A percentile compares a stretch with the other conserved stretches of the same genome.
These are phyloP conservation scores for Chlorodrepanis virens DNA, from an alignment of 2,113 vertebrate species.

Conservation along the genomic window DNA sequence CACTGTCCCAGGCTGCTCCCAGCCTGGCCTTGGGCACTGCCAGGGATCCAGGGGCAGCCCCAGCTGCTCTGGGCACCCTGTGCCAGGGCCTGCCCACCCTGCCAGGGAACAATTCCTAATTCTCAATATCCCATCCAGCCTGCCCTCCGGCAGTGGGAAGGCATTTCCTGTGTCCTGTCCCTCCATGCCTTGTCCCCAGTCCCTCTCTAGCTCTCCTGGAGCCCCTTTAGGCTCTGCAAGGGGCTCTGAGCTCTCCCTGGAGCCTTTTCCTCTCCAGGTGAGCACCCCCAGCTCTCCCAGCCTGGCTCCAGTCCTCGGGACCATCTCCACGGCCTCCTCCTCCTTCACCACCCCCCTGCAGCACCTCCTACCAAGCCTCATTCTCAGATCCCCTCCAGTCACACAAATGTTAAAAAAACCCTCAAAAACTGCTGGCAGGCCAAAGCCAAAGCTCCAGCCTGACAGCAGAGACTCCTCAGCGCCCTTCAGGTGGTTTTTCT, in stretches of 20 bases:
- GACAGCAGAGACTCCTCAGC: background rate
- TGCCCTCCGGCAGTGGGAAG: background rate
- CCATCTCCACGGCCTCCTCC: background rate
- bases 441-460: background rate
- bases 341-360: background rate
- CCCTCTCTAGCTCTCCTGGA: background rate
- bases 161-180: background rate
- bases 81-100: background rate
- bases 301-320: background rate
- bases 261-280: background rate
- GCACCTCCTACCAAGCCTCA: rapidly evolving
- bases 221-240: background rate
- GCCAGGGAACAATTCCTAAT: background rate
- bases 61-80: background rate
- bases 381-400: background rate
- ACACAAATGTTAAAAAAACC: rapidly evolving
- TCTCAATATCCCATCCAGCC: rapidly evolving
- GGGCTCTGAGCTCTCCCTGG: background rate
- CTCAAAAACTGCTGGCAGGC: background rate
- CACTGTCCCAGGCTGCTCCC: background rate
- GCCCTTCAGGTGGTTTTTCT: background rate
- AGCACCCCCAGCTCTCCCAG: background rate
- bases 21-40: rapidly evolving
- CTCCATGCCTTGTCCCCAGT: background rate
- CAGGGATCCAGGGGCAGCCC: background rate